Conservation (phyloP, 2,797 vertebrate genomes). For the Botia kubotai region DNA sequence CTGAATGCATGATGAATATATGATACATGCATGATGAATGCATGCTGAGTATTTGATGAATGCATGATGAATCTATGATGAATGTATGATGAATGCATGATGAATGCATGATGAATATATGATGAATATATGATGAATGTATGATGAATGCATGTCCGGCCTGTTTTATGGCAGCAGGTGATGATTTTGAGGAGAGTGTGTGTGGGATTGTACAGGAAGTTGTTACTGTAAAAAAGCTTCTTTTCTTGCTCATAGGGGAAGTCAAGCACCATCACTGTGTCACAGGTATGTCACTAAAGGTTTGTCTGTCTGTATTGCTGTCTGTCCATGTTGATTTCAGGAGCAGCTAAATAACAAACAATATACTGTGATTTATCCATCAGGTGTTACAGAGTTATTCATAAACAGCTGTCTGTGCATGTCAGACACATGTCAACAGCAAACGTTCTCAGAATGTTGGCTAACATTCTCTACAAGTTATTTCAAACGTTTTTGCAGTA, state of each 20-base stretch:
- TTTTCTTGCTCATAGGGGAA: slow-evolving; percentile 66
- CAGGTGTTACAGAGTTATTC: not conserved
- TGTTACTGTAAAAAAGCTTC: slow-evolving; percentile 60
- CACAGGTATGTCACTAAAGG: slow-evolving; percentile 66
- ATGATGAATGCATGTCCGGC: slow-evolving; percentile 45
- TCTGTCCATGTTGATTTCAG: slow-evolving; percentile 30
- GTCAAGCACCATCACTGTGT: slow-evolving; percentile 68
- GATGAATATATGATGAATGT: too few species aligned
- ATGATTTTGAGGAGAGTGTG: slow-evolving; percentile 43
- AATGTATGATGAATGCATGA: too few species aligned
- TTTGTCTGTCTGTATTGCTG: slow-evolving; percentile 49
- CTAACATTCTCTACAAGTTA: too few species aligned
- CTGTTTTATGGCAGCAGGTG: slow-evolving; percentile 58
- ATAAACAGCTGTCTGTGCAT: too few species aligned
- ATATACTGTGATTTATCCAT: not conserved
- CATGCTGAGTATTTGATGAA: too few species aligned
- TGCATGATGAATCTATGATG: too few species aligned
- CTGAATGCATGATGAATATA: too few species aligned
- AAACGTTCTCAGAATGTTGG: too few species aligned
- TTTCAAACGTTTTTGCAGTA: too few species aligned
- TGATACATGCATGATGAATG: too few species aligned
- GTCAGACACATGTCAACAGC: not conserved
- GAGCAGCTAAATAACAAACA: slow-evolving; percentile 9
- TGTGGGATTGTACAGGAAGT: slow-evolving; percentile 29
- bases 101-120: too few species aligned